Evolutionary conservation across 1,140 invertebrate species (phyloP).

Genomic region (Eriocheir sinensis): DNA sequence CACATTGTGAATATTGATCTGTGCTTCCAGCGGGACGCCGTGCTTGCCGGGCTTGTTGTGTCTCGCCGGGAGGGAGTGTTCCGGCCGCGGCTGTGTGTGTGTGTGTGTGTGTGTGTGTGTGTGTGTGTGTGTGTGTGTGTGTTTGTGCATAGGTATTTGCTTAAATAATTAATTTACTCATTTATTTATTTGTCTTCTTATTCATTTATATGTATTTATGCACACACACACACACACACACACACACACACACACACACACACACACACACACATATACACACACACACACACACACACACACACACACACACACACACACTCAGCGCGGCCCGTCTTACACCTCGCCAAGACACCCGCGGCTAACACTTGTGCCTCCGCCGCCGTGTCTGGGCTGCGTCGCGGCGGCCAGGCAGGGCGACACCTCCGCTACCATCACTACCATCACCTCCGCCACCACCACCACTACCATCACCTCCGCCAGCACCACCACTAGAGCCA

Average conservation of each 20-base stretch:
- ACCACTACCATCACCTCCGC: no score
- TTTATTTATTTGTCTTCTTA: conserved; percentile 63
- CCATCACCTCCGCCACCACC: neutral
- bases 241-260: neutral
- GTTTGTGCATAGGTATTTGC: neutral
- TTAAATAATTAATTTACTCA: conserved; percentile 39
- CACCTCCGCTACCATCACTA: neutral
- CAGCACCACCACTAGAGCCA: no score
- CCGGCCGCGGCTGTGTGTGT: neutral
- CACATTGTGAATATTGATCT: conserved; percentile 17
- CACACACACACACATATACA: conserved; percentile 1
- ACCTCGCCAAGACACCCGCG: neutral
- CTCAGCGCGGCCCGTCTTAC: neutral
- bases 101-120: conserved; percentile 53
- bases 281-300: conserved; percentile 28
- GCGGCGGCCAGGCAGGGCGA: neutral
- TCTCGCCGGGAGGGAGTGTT: neutral
- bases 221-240: conserved; percentile 43
- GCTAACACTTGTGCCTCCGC: neutral
- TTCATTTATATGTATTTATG: conserved; percentile 66
- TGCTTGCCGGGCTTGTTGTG: conserved; percentile 11
- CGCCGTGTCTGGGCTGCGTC: neutral
- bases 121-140: conserved; percentile 53
- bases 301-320: conserved; percentile 28
- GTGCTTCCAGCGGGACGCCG: neutral